Evolutionary conservation across 1,140 invertebrate species (phyloP).

Genomic region (Papilio glaucus): DNA sequence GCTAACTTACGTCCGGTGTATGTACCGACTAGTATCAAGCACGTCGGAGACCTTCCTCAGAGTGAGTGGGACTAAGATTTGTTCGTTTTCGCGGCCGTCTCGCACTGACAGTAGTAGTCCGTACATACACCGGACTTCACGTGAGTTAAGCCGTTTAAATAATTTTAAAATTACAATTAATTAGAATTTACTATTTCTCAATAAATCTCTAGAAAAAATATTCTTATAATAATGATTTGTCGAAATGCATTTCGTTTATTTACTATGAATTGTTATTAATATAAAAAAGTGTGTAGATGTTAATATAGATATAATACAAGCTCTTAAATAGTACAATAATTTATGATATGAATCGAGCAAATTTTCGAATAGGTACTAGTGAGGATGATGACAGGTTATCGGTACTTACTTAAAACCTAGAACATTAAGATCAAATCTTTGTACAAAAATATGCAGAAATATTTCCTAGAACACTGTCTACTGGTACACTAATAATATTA

Average conservation of each 20-base stretch:
- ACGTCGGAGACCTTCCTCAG: too few species aligned
- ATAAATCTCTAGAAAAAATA: slow-evolving; percentile 78
- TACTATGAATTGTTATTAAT: slow-evolving; percentile 48
- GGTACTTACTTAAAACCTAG: slow-evolving; percentile 49
- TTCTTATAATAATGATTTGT: slow-evolving; percentile 51
- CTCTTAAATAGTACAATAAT: slow-evolving; percentile 64
- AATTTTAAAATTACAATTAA: too few species aligned
- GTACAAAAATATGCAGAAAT: slow-evolving; percentile 77
- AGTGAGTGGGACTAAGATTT: too few species aligned
- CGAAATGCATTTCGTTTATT: slow-evolving; percentile 56
- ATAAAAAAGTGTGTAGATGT: slow-evolving; percentile 44
- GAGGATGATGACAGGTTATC: slow-evolving; percentile 59
- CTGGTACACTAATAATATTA: slow-evolving; percentile 48
- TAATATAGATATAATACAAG: slow-evolving; percentile 62
- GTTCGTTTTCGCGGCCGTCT: too few species aligned
- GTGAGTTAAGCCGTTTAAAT: too few species aligned
- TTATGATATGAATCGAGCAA: slow-evolving; percentile 72
- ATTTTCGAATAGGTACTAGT: slow-evolving; percentile 64
- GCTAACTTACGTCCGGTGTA: too few species aligned
- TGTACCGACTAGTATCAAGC: too few species aligned
- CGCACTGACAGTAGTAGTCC: too few species aligned
- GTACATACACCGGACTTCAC: too few species aligned
- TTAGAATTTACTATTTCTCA: slow-evolving; percentile 50
- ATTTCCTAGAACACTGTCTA: slow-evolving; percentile 69
- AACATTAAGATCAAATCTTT: slow-evolving; percentile 66